phyloP scores from a whole-genome alignment of 1,140 invertebrate species.

The Drosophila pachea region DNA sequence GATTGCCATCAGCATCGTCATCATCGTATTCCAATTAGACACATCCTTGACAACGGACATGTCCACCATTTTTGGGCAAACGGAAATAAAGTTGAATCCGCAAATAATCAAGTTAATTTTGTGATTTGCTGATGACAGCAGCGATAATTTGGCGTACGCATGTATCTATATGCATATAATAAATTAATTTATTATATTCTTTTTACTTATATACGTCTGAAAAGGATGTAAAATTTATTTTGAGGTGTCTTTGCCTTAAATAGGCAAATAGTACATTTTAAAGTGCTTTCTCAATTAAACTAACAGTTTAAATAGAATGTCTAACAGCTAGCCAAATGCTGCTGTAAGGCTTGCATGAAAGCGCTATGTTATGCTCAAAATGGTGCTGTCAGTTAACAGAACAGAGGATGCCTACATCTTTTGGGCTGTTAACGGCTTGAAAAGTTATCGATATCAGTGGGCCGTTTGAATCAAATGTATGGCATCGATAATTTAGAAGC shows the following conservation, averaged over 20 bases:
- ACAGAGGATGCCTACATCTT: not conserved
- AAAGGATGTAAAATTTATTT: not conserved
- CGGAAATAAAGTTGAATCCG: constrained; percentile 28
- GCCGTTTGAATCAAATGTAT: constrained; percentile 25
- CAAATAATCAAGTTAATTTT: constrained; percentile 32
- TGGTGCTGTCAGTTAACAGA: constrained; percentile 28
- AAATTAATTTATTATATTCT: not conserved
- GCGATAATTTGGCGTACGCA: not conserved
- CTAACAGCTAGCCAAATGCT: constrained; percentile 5
- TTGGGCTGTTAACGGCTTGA: constrained; percentile 12
- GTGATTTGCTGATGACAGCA: constrained; percentile 3
- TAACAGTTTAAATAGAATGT: not conserved
- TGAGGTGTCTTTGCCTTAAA: too few relatives aligned
- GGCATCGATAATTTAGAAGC: constrained; percentile 40
- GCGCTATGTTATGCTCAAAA: constrained; percentile 16
- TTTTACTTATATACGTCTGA: not conserved
- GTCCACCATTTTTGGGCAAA: constrained; percentile 2
- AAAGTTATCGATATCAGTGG: constrained; percentile 35
- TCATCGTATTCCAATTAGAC: constrained; percentile 29
- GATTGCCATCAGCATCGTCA: constrained; percentile 8
- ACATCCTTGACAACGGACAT: constrained; percentile 15
- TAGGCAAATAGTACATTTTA: too few relatives aligned
- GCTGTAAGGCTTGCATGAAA: not conserved
- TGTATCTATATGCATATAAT: not conserved
- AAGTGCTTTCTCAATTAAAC: too few relatives aligned